Evolutionary conservation across 2,113 vertebrate genomes (phyloP).

Genomic region (Turdus rufiventris): DNA sequence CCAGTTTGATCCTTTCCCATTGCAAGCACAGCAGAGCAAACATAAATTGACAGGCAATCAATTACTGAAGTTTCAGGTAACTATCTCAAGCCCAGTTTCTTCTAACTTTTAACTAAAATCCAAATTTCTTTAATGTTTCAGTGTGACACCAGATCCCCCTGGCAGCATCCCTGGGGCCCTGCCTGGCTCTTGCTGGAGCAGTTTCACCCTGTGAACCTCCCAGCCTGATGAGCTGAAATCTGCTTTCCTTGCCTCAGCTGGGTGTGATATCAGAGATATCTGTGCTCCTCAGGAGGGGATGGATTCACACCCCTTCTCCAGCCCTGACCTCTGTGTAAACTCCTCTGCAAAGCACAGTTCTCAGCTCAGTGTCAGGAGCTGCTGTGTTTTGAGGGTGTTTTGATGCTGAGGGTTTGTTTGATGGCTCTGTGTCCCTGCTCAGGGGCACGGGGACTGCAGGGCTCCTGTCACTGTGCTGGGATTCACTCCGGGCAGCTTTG

Average conservation of each 20-base stretch:
- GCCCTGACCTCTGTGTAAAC: not conserved
- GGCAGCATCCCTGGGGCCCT: not conserved
- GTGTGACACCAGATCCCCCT: not conserved
- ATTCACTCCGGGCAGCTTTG: accelerated
- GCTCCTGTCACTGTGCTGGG: not conserved
- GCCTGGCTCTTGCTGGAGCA: not conserved
- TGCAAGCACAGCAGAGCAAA: no score
- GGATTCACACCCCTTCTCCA: not conserved
- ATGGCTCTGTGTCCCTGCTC: not conserved
- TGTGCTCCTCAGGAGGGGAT: not conserved
- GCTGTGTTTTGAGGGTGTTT: not conserved
- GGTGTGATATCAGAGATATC: accelerated
- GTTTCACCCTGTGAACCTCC: accelerated
- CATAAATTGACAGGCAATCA: no score
- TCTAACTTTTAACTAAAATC: no score
- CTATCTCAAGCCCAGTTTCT: no score
- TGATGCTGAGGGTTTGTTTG: not conserved
- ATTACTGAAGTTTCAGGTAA: no score
- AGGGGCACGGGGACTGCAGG: not conserved
- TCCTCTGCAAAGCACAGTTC: not conserved
- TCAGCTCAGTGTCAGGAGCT: accelerated
- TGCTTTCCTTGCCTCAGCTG: not conserved
- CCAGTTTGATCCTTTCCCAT: no score
- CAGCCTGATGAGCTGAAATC: not conserved
- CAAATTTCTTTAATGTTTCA: no score